Percentiles rank a stretch among this genome's conserved stretches.
Conservation (phyloP, 2,888 invertebrate genomes). For the Eurois occulta region DNA sequence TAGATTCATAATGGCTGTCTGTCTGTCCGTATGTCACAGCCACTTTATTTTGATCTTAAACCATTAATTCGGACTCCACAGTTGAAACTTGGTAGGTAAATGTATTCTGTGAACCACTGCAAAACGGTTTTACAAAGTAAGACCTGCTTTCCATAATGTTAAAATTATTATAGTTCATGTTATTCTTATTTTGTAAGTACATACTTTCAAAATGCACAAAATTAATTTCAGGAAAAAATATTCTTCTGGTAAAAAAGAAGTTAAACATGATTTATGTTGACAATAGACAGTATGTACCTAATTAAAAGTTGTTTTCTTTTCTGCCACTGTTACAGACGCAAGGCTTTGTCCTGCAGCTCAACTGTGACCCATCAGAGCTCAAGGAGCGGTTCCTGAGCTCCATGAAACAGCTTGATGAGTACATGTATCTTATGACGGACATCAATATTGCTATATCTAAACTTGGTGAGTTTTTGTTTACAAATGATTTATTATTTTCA, state of each 20-base stretch:
- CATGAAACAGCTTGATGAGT: constrained; percentile 86
- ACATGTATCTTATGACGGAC: constrained; percentile 84
- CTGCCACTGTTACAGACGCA: constrained; percentile 74
- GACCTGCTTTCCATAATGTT: not conserved
- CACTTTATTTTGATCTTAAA: too few species aligned
- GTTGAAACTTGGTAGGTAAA: too few species aligned
- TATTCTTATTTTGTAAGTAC: not conserved
- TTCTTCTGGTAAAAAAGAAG: not conserved
- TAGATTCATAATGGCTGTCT: too few species aligned
- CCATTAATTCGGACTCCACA: too few species aligned
- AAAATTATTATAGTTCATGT: not conserved
- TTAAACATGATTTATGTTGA: not conserved
- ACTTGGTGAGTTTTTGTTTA: constrained; percentile 74
- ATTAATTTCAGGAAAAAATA: not conserved
- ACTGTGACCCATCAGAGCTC: constrained; percentile 83
- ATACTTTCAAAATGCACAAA: not conserved
- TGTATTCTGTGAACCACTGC: too few species aligned
- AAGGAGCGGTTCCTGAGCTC: constrained; percentile 82
- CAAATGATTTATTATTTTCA: not conserved
- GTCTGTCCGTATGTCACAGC: too few species aligned
- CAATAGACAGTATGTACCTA: not conserved
- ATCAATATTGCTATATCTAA: constrained; percentile 81
- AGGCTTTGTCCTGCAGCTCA: constrained; percentile 79
- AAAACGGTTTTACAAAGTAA: not conserved
- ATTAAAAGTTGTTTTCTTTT: not conserved